Evolutionary conservation across 2,888 invertebrate species (phyloP).

Genomic region (Harpagoxenus sublaevis): DNA sequence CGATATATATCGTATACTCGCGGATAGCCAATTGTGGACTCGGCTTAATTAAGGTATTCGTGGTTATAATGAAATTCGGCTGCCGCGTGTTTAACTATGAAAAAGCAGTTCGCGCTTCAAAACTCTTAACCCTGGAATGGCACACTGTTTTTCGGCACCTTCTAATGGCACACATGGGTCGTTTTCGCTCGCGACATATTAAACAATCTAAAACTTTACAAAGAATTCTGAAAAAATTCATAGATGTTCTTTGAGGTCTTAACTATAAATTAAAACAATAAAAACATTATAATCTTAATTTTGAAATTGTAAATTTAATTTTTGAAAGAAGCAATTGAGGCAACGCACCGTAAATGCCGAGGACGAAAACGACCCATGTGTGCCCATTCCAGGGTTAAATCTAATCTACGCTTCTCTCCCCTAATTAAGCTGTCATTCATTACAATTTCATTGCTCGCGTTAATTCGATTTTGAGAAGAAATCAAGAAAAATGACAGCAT

Average conservation of each 20-base stretch:
- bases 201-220: no score
- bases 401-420: background rate
- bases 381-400: background rate
- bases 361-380: no score
- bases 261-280: no score
- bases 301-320: no score
- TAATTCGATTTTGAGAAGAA: background rate
- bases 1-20: constrained; percentile 74
- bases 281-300: no score
- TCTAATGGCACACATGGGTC: no score
- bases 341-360: no score
- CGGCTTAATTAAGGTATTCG: constrained; percentile 81
- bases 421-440: background rate
- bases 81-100: constrained; percentile 9
- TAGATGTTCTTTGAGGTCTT: no score
- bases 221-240: no score
- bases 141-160: no score
- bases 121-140: background rate
- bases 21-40: constrained; percentile 78
- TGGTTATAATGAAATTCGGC: constrained; percentile 62
- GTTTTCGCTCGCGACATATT: no score
- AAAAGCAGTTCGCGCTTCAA: background rate
- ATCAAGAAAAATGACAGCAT: background rate
- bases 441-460: background rate
- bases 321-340: no score